phyloP scores from a whole-genome alignment of 2,113 vertebrate genomes.

The Uropsilus gracilis region DNA sequence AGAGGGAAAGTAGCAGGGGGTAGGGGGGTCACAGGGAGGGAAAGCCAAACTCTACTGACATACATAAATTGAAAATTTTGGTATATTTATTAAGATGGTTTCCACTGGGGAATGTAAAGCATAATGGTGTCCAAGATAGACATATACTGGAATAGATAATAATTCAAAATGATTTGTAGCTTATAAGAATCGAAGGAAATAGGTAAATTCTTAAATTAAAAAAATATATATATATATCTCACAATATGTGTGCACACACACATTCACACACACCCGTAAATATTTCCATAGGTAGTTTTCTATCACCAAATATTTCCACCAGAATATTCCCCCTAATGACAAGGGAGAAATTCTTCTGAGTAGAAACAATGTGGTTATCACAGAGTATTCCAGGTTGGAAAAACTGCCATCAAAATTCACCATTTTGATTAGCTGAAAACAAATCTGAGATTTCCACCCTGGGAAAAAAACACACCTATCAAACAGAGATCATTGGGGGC shows the following conservation, averaged over 20 bases:
- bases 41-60: neutral
- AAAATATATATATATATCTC: neutral
- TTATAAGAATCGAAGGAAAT: neutral
- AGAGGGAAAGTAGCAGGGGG: neutral
- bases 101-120: neutral
- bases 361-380: neutral
- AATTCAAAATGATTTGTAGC: neutral
- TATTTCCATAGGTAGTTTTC: neutral
- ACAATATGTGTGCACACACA: rapidly evolving
- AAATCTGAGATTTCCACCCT: neutral
- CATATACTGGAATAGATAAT: neutral
- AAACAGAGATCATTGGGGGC: neutral
- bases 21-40: rapidly evolving
- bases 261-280: neutral
- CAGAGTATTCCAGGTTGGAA: neutral
- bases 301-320: neutral
- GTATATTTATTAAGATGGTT: neutral
- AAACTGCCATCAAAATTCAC: neutral
- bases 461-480: neutral
- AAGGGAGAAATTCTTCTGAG: neutral
- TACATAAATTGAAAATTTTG: neutral
- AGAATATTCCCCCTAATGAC: neutral
- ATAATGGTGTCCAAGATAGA: neutral
- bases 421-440: neutral
- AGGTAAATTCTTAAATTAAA: neutral